phyloP scores from a whole-genome alignment of 2,797 vertebrate species.

The Siniperca scherzeri region DNA sequence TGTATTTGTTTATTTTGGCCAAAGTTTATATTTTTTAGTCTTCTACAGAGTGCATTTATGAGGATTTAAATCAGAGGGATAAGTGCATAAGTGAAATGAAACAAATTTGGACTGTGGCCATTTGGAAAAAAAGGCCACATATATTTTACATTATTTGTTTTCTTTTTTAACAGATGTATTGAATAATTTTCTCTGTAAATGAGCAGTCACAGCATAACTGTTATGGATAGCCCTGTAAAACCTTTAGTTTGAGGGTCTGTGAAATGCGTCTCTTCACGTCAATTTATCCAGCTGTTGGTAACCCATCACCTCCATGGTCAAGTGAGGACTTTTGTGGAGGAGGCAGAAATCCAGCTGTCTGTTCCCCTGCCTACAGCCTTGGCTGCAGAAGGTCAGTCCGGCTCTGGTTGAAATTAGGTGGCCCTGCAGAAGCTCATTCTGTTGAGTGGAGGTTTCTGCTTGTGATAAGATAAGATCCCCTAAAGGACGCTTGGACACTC shows the following conservation, averaged over 20 bases:
- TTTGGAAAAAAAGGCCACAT: background rate
- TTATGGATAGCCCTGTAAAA: slow-evolving; percentile 33
- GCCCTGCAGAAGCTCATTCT: slow-evolving; percentile 33
- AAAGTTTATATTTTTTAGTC: slow-evolving; percentile 32
- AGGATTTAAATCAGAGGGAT: slow-evolving; percentile 8
- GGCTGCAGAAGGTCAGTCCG: slow-evolving; percentile 54
- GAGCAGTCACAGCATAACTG: slow-evolving; percentile 12
- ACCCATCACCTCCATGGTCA: slow-evolving; percentile 63
- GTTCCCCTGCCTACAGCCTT: slow-evolving; percentile 44
- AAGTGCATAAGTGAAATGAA: background rate
- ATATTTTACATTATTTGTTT: slow-evolving; percentile 3
- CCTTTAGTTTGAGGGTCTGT: slow-evolving; percentile 23
- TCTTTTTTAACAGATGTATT: slow-evolving; percentile 6
- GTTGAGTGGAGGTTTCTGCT: slow-evolving; percentile 30
- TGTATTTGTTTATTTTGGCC: slow-evolving; percentile 4
- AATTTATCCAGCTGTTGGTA: slow-evolving; percentile 43
- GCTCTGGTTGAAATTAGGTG: slow-evolving; percentile 56
- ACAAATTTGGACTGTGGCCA: background rate
- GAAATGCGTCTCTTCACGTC: slow-evolving; percentile 43
- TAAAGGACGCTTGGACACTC: slow-evolving; percentile 52
- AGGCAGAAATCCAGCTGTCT: slow-evolving; percentile 62
- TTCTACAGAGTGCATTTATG: slow-evolving; percentile 20
- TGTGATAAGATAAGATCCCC: slow-evolving; percentile 67
- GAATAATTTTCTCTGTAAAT: background rate
- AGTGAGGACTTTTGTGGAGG: slow-evolving; percentile 54